Evolutionary conservation across 2,113 vertebrate genomes (phyloP).

Genomic region (Eretmochelys imbricata): DNA sequence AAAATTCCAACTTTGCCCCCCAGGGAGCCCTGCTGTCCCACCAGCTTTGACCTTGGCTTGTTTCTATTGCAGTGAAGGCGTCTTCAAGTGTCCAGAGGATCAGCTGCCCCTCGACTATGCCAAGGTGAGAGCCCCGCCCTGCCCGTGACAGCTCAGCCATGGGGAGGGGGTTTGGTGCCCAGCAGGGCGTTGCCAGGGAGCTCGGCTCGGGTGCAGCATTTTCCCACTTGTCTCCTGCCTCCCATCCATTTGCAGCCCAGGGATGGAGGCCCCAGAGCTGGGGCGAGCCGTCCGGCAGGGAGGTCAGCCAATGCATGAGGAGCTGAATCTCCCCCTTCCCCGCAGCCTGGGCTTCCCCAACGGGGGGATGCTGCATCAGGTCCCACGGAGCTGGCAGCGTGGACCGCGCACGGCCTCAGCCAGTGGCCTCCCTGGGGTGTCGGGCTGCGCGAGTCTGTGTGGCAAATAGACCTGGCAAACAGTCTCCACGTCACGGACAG

Average conservation of each 20-base stretch:
- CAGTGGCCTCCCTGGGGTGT: too few relatives aligned
- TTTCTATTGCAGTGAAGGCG: slow-evolving; percentile 86
- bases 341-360: too few relatives aligned
- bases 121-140: slow-evolving; percentile 82
- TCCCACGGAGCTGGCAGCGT: too few relatives aligned
- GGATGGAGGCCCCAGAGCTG: neutral
- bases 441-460: too few relatives aligned
- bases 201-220: neutral
- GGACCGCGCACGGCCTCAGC: too few relatives aligned
- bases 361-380: too few relatives aligned
- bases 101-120: slow-evolving; percentile 93
- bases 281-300: neutral
- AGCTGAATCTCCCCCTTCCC: too few relatives aligned
- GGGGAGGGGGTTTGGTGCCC: too few relatives aligned
- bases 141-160: neutral
- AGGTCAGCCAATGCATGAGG: neutral
- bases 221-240: neutral
- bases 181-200: neutral
- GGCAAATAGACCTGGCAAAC: too few relatives aligned
- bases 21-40: neutral
- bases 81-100: slow-evolving; percentile 94
- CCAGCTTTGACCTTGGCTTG: neutral
- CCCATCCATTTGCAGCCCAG: neutral
- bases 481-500: too few relatives aligned
- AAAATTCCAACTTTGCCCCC: neutral